Percentiles rank a stretch among this genome's conserved stretches.
phyloP scores from a whole-genome alignment of 2,797 vertebrate genomes.

The Coccyzus lansbergi region DNA sequence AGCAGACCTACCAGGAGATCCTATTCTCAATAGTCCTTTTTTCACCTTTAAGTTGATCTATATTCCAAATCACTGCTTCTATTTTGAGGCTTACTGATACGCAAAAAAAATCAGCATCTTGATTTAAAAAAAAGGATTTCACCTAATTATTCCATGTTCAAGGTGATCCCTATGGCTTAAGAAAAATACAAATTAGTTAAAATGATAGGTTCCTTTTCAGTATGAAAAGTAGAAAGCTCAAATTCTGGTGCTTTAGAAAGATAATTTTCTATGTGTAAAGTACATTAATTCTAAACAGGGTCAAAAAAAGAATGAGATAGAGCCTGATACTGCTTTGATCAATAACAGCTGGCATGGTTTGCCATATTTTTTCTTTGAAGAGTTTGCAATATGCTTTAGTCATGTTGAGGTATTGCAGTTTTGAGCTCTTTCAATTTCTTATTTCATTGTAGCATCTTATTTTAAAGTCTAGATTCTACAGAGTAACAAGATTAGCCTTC shows the following conservation, averaged over 20 bases:
- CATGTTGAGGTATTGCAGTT: constrained; percentile 29
- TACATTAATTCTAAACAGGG: background rate
- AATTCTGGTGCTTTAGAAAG: background rate
- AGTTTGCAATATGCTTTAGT: constrained; percentile 28
- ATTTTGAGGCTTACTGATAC: background rate
- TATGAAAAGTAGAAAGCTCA: background rate
- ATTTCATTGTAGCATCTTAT: constrained; percentile 46
- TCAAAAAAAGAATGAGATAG: background rate
- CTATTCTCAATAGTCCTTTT: background rate
- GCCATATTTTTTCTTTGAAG: background rate
- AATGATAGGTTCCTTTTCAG: background rate
- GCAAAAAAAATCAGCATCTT: background rate
- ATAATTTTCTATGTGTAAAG: background rate
- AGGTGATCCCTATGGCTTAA: background rate
- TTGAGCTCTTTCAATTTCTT: constrained; percentile 38
- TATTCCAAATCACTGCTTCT: background rate
- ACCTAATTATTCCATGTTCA: background rate
- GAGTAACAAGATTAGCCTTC: constrained; percentile 42
- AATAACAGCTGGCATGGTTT: background rate
- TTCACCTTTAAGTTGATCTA: background rate
- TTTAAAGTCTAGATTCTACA: constrained; percentile 40
- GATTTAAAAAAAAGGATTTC: background rate
- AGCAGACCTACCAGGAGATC: background rate
- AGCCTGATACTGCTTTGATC: background rate
- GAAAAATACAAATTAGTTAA: background rate